Evolutionary conservation across 2,113 vertebrate genomes (phyloP), one percentile per base, ranked within the genome.

Genomic region (Ranitomeya imitator): DNA sequence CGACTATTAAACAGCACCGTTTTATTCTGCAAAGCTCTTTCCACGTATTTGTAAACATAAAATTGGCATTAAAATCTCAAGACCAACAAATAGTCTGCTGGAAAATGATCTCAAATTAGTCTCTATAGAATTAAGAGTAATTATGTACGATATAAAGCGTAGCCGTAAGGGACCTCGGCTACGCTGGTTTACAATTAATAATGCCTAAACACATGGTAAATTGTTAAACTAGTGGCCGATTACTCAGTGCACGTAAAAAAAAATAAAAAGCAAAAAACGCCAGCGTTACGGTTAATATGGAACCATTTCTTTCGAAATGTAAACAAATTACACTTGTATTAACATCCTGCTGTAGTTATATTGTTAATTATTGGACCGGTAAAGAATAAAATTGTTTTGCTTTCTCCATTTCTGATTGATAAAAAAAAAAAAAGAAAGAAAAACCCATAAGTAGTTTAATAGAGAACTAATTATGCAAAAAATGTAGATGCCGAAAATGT

Each of bases 381-480:
- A 94, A 94, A 94, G 93, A 95, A 95, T 93, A 93, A 95, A 95
- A 95, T 91, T 93, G 93, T 94, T 92, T 92, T 94, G 94, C 93
- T 96, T 94, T 94, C 92, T 93, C 94, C 93, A 91, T 93, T 95
- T 94, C 92, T 91, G 93, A 92, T 93, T 93, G 67, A 67, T 78
- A 85, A 55, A 26, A 93, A 93, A 94, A 95, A 95, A 92, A 95
- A 95, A 92, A 91, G 92, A 95, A 95, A 92, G 91, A 91, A 88
- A 91, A 93, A 93, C 93, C 93, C 93, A 93, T 91, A 94, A 95
- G 95, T 94, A 95, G 92, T 94, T 94, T 95, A 96, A 96, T 96
- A 95, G 94, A 94, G 91, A 94, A 94, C 95, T 94, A 94, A 96
- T 97, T 97, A 96, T 93, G 92, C 92, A 92, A 93, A 94, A 96